These are phyloP conservation scores for Mus caroli DNA, from an alignment of 2,797 vertebrate genomes.

Conservation along the genomic window DNA sequence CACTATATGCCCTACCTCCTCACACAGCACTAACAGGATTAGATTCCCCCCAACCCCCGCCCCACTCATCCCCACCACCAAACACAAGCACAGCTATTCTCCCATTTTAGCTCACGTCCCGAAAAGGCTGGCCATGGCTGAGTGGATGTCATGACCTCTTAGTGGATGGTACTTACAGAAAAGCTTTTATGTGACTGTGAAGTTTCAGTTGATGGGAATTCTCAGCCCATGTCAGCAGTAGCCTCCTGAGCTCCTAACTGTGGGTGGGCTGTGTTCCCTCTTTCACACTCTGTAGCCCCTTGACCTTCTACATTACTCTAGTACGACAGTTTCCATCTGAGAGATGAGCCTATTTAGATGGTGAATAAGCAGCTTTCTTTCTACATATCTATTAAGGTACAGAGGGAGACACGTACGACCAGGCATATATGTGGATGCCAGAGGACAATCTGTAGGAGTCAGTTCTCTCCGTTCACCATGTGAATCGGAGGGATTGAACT, in stretches of 20 bases:
- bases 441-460: background rate
- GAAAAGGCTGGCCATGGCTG: background rate
- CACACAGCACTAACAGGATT: background rate
- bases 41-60: background rate
- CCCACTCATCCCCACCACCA: background rate
- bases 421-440: background rate
- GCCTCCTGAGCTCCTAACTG: background rate
- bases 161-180: background rate
- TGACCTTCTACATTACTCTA: background rate
- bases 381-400: too few species aligned
- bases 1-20: background rate
- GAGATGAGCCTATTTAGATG: background rate
- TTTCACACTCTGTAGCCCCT: background rate
- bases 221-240: background rate
- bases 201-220: accelerated
- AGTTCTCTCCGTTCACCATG: background rate
- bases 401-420: background rate
- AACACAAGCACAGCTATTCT: background rate
- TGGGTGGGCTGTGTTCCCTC: too few species aligned
- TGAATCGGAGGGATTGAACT: background rate
- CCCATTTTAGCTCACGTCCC: background rate
- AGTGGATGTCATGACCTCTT: background rate
- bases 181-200: background rate
- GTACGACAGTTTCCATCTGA: background rate
- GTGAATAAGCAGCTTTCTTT: background rate